Conservation (phyloP, 2,113 vertebrate species). For the Thunnus maccoyii region DNA sequence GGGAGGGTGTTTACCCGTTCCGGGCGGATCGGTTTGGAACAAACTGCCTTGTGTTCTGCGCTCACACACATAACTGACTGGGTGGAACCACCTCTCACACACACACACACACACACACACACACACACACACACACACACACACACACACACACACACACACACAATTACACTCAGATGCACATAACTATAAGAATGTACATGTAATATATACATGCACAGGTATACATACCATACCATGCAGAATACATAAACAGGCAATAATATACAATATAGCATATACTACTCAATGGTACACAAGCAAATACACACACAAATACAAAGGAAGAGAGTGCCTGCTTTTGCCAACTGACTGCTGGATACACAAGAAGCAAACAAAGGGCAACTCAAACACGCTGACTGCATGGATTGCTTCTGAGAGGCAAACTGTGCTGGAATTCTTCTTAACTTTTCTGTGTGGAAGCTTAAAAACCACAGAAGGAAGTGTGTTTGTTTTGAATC, state of each 20-base stretch:
- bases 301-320: constrained; percentile 19
- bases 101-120: constrained; percentile 17
- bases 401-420: constrained; percentile 16
- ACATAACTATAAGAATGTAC: neutral
- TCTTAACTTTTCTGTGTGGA: neutral
- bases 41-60: constrained; percentile 74
- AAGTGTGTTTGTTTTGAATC: constrained; percentile 34
- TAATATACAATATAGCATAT: no score
- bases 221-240: neutral
- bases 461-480: constrained; percentile 2
- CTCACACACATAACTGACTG: constrained; percentile 50
- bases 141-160: neutral
- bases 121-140: neutral
- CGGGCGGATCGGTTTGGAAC: constrained; percentile 65
- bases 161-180: neutral
- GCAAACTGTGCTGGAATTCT: constrained; percentile 10
- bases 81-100: constrained; percentile 26
- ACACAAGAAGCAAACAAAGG: constrained; percentile 22
- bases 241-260: neutral
- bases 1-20: constrained; percentile 71
- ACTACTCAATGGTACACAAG: no score
- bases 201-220: neutral
- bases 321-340: constrained; percentile 11
- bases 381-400: neutral
- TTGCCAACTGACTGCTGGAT: constrained; percentile 37